Evolutionary conservation across 37 sponge, comb jelly and placozoan species (phyloP).

Genomic region (Mnemiopsis leidyi): DNA sequence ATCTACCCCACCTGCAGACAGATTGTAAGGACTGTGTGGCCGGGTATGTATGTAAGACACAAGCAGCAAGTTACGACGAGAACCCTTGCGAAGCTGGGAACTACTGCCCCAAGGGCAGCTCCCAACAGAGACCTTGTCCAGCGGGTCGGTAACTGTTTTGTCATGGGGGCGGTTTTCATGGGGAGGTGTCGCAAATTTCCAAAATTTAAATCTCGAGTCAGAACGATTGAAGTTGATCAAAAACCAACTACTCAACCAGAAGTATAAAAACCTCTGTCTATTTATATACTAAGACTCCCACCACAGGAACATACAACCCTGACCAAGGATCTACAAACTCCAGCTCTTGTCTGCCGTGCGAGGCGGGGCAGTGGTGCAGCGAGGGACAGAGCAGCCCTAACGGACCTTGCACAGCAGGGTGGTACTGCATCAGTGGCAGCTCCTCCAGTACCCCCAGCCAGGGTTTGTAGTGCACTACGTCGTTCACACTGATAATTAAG

Average conservation of each 20-base stretch:
- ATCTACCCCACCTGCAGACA: not conserved
- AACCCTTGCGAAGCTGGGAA: slow-evolving; percentile 57
- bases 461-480: not conserved
- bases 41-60: slow-evolving; percentile 36
- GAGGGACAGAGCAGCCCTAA: slow-evolving; percentile 59
- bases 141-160: slow-evolving; percentile 10
- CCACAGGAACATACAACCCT: slow-evolving; percentile 60
- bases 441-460: not conserved
- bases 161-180: too few relatives aligned
- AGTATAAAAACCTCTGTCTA: too few relatives aligned
- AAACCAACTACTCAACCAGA: too few relatives aligned
- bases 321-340: not conserved
- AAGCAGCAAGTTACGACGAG: not conserved
- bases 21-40: slow-evolving; percentile 46
- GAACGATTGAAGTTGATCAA: too few relatives aligned
- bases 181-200: too few relatives aligned
- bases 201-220: too few relatives aligned
- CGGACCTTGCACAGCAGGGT: slow-evolving; percentile 66
- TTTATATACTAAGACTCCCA: too few relatives aligned
- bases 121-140: slow-evolving; percentile 34
- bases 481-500: too few relatives aligned
- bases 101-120: not conserved
- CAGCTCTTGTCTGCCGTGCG: not conserved
- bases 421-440: slow-evolving; percentile 66
- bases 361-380: slow-evolving; percentile 25